Conservation (phyloP, 2,888 invertebrate species). For the Drosophila birchii region DNA sequence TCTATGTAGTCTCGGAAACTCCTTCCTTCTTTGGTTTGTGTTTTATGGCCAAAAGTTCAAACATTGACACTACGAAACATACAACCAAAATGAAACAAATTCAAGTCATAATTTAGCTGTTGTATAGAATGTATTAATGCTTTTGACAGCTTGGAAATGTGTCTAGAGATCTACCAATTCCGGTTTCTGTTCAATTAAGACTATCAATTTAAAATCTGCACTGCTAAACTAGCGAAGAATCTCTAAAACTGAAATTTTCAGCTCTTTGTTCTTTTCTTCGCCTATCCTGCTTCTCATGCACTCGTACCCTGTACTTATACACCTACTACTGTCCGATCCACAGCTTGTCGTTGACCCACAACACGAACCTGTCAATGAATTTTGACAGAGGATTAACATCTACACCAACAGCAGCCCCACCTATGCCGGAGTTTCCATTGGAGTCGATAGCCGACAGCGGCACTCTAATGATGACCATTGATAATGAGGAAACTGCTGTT, state of each 20-base stretch:
- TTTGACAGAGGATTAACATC: background rate
- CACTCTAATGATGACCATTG: background rate
- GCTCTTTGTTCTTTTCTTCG: background rate
- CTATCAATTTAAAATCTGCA: background rate
- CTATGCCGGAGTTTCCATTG: slow-evolving; percentile 16
- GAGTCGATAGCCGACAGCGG: background rate
- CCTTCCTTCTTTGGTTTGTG: background rate
- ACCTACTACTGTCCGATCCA: slow-evolving; percentile 8
- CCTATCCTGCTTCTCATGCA: background rate
- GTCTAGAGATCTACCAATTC: background rate
- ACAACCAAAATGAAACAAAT: background rate
- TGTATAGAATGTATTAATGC: background rate
- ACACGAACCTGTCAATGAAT: background rate
- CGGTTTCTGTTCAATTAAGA: background rate
- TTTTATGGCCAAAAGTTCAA: background rate
- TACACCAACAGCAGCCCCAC: background rate
- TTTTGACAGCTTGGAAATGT: slow-evolving; percentile 4
- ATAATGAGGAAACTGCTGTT: slow-evolving; percentile 12
- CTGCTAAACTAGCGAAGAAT: too few species aligned
- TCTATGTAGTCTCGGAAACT: slow-evolving; percentile 1
- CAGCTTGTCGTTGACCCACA: slow-evolving; percentile 8
- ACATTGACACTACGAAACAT: slow-evolving; percentile 8
- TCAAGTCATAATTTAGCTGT: slow-evolving; percentile 2
- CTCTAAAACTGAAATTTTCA: too few species aligned
- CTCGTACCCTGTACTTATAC: background rate